Evolutionary conservation across 2,797 vertebrate genomes (phyloP).

Genomic region (Balearica regulorum): DNA sequence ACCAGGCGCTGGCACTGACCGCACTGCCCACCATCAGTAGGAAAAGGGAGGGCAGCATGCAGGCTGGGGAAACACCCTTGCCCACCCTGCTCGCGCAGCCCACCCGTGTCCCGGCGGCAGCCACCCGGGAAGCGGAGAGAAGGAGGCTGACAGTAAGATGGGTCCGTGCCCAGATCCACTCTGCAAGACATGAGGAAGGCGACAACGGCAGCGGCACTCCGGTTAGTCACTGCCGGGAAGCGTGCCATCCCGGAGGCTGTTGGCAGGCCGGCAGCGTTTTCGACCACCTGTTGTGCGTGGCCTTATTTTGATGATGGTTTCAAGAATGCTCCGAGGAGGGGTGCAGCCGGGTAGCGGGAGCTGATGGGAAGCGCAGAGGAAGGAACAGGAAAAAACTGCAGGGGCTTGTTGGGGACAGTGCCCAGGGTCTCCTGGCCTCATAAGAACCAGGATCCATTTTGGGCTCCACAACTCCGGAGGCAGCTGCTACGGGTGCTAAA

Average conservation of each 20-base stretch:
- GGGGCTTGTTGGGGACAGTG: not conserved
- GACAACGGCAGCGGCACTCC: not conserved
- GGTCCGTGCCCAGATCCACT: not conserved
- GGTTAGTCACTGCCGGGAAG: not conserved
- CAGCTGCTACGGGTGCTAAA: not conserved
- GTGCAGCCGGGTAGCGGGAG: not conserved
- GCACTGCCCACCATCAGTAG: rapidly evolving
- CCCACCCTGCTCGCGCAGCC: not conserved
- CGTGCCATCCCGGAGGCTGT: not conserved
- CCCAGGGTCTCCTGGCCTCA: not conserved
- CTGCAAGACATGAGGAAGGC: not conserved
- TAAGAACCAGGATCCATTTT: not conserved
- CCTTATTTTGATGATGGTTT: not conserved
- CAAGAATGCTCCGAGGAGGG: not conserved
- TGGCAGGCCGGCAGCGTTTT: not conserved
- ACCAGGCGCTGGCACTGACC: not conserved
- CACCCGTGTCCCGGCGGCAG: rapidly evolving
- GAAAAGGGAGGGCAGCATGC: not conserved
- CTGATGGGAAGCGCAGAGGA: rapidly evolving
- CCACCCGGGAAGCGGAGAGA: rapidly evolving
- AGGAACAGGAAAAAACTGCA: not conserved
- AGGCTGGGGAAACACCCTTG: not conserved
- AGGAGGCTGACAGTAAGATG: not conserved
- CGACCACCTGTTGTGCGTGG: not conserved
- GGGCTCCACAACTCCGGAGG: rapidly evolving